Evolutionary conservation across 2,797 vertebrate genomes (phyloP).

Genomic region (Micropoecilia bifurca): DNA sequence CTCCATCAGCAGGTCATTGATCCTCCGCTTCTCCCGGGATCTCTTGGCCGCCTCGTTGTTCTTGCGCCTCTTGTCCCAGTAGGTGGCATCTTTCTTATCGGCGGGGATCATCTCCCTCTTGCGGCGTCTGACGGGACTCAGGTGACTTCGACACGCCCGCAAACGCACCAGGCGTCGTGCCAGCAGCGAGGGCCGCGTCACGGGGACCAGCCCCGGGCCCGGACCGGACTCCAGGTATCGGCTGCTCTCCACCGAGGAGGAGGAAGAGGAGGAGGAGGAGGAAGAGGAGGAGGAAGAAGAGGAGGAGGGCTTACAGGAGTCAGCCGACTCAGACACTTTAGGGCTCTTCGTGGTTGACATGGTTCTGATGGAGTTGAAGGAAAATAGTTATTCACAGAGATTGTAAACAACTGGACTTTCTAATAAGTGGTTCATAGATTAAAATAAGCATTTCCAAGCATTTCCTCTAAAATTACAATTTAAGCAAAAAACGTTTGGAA

Average conservation of each 20-base stretch:
- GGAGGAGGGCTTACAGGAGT: conserved; percentile 40
- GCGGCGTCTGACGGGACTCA: conserved; percentile 51
- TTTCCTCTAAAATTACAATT: not conserved
- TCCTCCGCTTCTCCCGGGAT: conserved; percentile 85
- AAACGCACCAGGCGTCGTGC: conserved; percentile 51
- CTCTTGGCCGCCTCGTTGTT: conserved; percentile 92
- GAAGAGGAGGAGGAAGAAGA: conserved; percentile 43
- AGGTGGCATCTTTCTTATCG: conserved; percentile 85
- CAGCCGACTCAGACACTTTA: not conserved
- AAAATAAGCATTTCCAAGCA: not conserved
- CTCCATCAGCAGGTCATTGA: conserved; percentile 77
- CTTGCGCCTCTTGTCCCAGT: conserved; percentile 91
- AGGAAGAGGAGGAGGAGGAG: conserved; percentile 47
- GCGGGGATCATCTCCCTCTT: conserved; percentile 76
- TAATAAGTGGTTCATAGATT: not conserved
- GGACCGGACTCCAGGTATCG: conserved; percentile 3
- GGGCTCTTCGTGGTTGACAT: conserved; percentile 55
- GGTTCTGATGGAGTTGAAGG: conserved; percentile 1
- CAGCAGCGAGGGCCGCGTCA: conserved; percentile 34
- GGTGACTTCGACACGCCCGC: conserved; percentile 29
- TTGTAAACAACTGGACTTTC: not conserved
- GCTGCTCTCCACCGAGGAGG: conserved; percentile 44
- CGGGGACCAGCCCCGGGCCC: conserved; percentile 14
- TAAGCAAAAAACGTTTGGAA: not conserved
- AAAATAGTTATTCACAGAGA: not conserved